A percentile compares a stretch with the other conserved stretches of the same genome.
Evolutionary conservation across 2,888 invertebrate species (phyloP).

Genomic region (Andrena trimmerana): DNA sequence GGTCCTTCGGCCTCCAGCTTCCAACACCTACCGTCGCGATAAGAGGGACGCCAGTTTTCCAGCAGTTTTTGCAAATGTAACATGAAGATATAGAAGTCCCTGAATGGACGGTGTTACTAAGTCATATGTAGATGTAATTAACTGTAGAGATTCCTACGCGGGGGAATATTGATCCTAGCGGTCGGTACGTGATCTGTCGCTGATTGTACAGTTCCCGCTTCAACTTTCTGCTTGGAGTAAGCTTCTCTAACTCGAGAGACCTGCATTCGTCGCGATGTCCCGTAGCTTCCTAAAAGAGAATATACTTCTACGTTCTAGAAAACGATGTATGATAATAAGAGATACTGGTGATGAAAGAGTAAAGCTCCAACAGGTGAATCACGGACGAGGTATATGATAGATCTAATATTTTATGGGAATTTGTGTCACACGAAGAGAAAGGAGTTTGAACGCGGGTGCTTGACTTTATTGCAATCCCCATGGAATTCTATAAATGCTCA

Average conservation of each 20-base stretch:
- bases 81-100: no score
- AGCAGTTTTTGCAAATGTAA: neutral
- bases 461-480: no score
- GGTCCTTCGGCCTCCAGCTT: slow-evolving; percentile 40
- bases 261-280: neutral
- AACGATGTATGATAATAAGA: slow-evolving; percentile 13
- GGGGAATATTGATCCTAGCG: neutral
- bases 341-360: slow-evolving; percentile 15
- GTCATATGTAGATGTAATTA: neutral
- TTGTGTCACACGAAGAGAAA: no score
- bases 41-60: neutral
- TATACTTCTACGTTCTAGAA: neutral
- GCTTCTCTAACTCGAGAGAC: slow-evolving; percentile 4
- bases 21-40: slow-evolving; percentile 12
- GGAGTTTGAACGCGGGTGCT: no score
- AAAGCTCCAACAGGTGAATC: no score
- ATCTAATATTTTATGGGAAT: no score
- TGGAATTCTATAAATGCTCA: no score
- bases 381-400: no score
- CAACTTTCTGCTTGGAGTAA: neutral
- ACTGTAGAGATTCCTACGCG: neutral
- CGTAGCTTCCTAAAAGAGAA: neutral
- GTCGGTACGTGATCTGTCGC: neutral
- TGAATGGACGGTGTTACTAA: neutral
- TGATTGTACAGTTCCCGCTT: neutral